Evolutionary conservation across 2,797 vertebrate species (phyloP).

Genomic region (Chromis chromis): DNA sequence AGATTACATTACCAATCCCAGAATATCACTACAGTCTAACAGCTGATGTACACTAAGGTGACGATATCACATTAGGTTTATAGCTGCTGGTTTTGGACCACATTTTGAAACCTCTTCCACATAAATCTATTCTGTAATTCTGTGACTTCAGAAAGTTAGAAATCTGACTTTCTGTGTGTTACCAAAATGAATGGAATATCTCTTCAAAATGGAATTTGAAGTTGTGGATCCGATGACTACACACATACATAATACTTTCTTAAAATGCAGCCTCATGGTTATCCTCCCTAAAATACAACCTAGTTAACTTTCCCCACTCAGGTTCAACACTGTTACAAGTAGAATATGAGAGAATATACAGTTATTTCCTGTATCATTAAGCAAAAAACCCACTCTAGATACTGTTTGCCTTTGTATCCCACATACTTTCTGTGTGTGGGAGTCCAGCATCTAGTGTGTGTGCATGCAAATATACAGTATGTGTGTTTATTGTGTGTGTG

Average conservation of each 20-base stretch:
- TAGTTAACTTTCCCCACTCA: constrained; percentile 15
- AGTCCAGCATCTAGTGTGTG: constrained; percentile 48
- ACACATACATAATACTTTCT: too few species aligned
- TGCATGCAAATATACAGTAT: constrained; percentile 41
- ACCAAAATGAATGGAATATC: not conserved
- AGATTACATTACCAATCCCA: not conserved
- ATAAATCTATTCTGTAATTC: too few species aligned
- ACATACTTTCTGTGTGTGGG: constrained; percentile 69
- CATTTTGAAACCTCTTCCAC: not conserved
- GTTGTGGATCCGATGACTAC: not conserved
- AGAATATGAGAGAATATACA: constrained; percentile 20
- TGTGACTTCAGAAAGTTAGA: too few species aligned
- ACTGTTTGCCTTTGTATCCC: constrained; percentile 63
- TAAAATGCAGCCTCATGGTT: not conserved
- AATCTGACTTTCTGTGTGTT: too few species aligned
- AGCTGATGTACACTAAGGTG: not conserved
- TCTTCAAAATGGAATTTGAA: not conserved
- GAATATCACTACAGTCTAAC: not conserved
- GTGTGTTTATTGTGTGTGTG: constrained; percentile 40
- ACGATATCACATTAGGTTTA: not conserved
- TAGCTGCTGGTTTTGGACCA: not conserved
- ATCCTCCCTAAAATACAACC: not conserved
- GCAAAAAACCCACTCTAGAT: constrained; percentile 67
- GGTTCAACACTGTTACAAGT: not conserved
- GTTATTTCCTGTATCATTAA: constrained; percentile 47